Evolutionary conservation across 2,888 invertebrate species (phyloP), one percentile per base, ranked within the genome.

Genomic region (Rosalia funebris): DNA sequence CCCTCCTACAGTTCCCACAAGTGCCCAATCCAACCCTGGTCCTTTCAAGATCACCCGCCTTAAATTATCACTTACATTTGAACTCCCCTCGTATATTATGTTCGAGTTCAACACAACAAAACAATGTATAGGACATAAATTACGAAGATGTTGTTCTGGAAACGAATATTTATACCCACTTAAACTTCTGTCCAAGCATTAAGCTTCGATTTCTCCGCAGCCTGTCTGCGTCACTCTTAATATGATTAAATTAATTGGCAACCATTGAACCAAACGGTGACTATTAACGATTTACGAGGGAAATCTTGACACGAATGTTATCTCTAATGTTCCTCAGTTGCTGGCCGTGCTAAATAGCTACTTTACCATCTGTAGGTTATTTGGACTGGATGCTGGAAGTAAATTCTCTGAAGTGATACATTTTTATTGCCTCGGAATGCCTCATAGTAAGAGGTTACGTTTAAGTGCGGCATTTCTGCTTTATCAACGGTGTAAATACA

Each of bases 331-430:
- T 12, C 44, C 19, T 20, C n/a, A 42, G 20, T 12, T 42, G 42
- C 42, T 20, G 17, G 39, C 20, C 11, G 17, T 11, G 19, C 44
- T 25, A 44, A 44, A 44, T 14, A 12, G 14, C 25, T 20, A 44
- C 41, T 44, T 20, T 44, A 44, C 44, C 44, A 44, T 44, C 25
- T 44, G 19, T n/a, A 11, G 34, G 34, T 34, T n/a, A 34, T 34
- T 34, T 34, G 10, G 11, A 11, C 2, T 34, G 11, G 34, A 34
- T n/a, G 34, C 2, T 5, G 34, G 10, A 34, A 5, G 11, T 34
- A 34, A 34, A 34, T n/a, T 34, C 10, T 34, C 34, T n/a, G 10
- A 10, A 10, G 11, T 34, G 34, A 34, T n/a, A n/a, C 34, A 25
- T 25, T 25, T 25, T 25, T 25, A 25, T 25, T 25, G 25, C 25